A percentile compares a stretch with the other conserved stretches of the same genome.
These are phyloP conservation scores for Myotis lucifugus DNA, from an alignment of 2,113 vertebrate species.

Conservation along the genomic window DNA sequence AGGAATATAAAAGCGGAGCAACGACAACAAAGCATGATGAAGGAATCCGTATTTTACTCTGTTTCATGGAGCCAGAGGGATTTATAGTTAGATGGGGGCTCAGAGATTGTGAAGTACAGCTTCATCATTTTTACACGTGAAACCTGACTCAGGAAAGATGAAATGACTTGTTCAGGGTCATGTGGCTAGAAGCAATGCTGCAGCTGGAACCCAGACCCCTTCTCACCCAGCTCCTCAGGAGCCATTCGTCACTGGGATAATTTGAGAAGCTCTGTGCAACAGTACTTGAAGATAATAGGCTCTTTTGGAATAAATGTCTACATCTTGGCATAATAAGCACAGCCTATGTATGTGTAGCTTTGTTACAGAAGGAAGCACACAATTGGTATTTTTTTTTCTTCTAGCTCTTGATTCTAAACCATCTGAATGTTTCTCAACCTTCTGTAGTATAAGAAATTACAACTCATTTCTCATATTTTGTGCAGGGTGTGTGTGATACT, in stretches of 20 bases:
- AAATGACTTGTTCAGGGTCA: slow-evolving; percentile 17
- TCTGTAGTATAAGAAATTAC: background rate
- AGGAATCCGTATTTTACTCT: background rate
- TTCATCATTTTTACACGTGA: background rate
- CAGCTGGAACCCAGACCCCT: background rate
- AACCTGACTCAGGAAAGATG: background rate
- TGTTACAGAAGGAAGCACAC: slow-evolving; percentile 6
- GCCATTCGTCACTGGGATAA: background rate
- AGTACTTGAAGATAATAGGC: slow-evolving; percentile 29
- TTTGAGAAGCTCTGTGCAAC: background rate
- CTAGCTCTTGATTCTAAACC: slow-evolving; percentile 47
- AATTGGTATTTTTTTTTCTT: slow-evolving; percentile 19
- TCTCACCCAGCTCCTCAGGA: background rate
- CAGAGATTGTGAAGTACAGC: background rate
- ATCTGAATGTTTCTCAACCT: slow-evolving; percentile 49
- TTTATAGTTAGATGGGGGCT: background rate
- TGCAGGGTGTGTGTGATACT: background rate
- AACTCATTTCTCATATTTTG: slow-evolving; percentile 27
- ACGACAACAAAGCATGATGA: background rate
- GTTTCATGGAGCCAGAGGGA: background rate
- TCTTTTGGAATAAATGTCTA: slow-evolving; percentile 22
- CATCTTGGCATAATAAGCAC: slow-evolving; percentile 19
- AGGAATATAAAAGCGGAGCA: background rate
- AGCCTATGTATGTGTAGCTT: background rate
- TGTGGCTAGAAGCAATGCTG: background rate